Conservation (phyloP, 2,113 vertebrate genomes). For the Prochilodus magdalenae region DNA sequence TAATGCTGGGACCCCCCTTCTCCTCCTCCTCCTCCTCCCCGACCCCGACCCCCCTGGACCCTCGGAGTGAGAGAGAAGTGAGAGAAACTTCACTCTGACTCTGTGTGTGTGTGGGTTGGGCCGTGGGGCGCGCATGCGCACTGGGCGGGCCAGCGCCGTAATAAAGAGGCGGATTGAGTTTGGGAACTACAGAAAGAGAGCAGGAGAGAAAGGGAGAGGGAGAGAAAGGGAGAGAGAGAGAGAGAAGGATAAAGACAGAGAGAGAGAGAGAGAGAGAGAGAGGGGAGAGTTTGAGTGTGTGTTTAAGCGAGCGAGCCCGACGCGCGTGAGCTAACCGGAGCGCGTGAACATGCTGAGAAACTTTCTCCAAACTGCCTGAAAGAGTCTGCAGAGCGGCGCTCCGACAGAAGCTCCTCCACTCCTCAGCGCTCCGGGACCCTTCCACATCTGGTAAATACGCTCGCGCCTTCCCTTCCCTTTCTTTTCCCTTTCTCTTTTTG, state of each 20-base stretch:
- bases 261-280: slow-evolving; percentile 45
- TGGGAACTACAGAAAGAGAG: slow-evolving; percentile 73
- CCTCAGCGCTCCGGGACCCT: neutral
- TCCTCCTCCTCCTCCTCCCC: no score
- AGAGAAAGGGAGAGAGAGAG: slow-evolving; percentile 34
- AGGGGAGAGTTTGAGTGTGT: slow-evolving; percentile 33
- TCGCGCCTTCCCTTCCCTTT: neutral
- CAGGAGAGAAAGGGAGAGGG: slow-evolving; percentile 62
- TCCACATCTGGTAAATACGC: slow-evolving; percentile 60
- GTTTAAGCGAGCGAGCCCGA: neutral
- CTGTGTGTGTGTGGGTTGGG: slow-evolving; percentile 63
- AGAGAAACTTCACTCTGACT: slow-evolving; percentile 45
- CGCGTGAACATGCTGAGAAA: slow-evolving; percentile 19
- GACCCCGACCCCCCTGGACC: no score
- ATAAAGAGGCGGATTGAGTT: slow-evolving; percentile 89
- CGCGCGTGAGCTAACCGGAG: neutral
- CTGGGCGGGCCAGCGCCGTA: slow-evolving; percentile 76
- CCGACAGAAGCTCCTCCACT: slow-evolving; percentile 10
- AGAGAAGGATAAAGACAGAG: slow-evolving; percentile 33
- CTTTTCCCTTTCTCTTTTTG: no score
- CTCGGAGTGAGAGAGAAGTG: slow-evolving; percentile 22
- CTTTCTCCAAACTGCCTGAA: slow-evolving; percentile 45
- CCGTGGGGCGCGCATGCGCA: slow-evolving; percentile 72
- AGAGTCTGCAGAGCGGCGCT: neutral
- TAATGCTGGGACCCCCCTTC: no score